Percentiles rank a stretch among this genome's conserved stretches.
phyloP scores from a whole-genome alignment of 2,888 invertebrate genomes.

The Troglohyphantes excavatus region DNA sequence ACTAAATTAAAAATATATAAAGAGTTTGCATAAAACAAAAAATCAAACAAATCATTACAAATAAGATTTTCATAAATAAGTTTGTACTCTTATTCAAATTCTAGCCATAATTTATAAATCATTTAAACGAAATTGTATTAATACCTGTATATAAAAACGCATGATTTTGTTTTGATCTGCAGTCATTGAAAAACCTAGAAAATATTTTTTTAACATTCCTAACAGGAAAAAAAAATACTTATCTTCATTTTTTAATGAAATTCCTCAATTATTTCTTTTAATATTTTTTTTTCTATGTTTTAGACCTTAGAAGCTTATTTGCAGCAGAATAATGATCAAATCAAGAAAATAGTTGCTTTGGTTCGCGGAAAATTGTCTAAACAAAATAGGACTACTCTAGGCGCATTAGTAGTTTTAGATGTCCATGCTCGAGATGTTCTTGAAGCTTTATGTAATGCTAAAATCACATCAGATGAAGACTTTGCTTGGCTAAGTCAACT shows the following conservation, averaged over 20 bases:
- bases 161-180: too few relatives aligned
- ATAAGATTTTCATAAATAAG: too few relatives aligned
- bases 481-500: conserved; percentile 84
- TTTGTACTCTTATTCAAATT: too few relatives aligned
- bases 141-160: too few relatives aligned
- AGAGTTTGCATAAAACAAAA: too few relatives aligned
- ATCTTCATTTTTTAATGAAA: not conserved
- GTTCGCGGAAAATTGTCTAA: conserved; percentile 85
- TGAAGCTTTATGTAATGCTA: conserved; percentile 81
- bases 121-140: too few relatives aligned
- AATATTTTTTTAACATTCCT: too few relatives aligned
- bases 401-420: conserved; percentile 94
- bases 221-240: too few relatives aligned
- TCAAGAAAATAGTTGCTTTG: conserved; percentile 90
- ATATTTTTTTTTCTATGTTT: not conserved
- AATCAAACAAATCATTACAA: too few relatives aligned
- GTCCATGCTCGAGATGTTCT: conserved; percentile 85
- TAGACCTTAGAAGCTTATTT: conserved; percentile 86
- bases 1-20: too few relatives aligned
- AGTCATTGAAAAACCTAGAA: too few relatives aligned
- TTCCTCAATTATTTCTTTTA: not conserved
- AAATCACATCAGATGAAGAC: conserved; percentile 82
- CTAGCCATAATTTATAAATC: too few relatives aligned
- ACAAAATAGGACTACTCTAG: conserved; percentile 82
- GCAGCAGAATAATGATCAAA: conserved; percentile 88